A percentile compares a stretch with the other conserved stretches of the same genome.
phyloP scores from a whole-genome alignment of 2,113 vertebrate genomes.

The Oreochromis tanganicae region DNA sequence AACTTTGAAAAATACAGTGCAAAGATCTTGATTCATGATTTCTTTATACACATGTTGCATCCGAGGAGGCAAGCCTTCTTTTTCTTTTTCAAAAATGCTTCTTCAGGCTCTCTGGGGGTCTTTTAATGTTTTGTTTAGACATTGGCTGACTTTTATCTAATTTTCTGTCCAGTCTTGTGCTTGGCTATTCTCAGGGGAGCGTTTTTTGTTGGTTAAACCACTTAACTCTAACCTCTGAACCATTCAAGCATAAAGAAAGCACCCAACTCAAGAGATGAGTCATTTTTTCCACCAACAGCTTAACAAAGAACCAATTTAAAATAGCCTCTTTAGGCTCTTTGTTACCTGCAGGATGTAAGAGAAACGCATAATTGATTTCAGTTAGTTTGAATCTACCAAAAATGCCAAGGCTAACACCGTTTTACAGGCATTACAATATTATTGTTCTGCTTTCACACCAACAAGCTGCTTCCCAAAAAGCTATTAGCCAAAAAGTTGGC shows the following conservation, averaged over 20 bases:
- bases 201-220: not conserved
- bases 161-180: not conserved
- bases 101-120: not conserved
- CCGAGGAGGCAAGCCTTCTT: not conserved
- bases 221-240: not conserved
- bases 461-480: not conserved
- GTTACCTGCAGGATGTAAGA: not conserved
- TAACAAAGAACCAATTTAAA: not conserved
- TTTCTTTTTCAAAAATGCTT: not conserved
- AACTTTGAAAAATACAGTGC: not conserved
- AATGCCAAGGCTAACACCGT: accelerated
- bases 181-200: not conserved
- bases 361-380: not conserved
- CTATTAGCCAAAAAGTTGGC: not conserved
- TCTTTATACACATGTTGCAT: not conserved
- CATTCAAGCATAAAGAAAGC: not conserved
- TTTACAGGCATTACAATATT: not conserved
- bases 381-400: not conserved
- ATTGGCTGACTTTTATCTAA: not conserved
- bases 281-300: not conserved
- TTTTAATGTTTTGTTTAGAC: not conserved
- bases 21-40: not conserved
- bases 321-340: not conserved
- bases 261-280: not conserved
- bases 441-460: not conserved